Conservation (phyloP, 2,113 vertebrate genomes). For the Cottus gobio region DNA sequence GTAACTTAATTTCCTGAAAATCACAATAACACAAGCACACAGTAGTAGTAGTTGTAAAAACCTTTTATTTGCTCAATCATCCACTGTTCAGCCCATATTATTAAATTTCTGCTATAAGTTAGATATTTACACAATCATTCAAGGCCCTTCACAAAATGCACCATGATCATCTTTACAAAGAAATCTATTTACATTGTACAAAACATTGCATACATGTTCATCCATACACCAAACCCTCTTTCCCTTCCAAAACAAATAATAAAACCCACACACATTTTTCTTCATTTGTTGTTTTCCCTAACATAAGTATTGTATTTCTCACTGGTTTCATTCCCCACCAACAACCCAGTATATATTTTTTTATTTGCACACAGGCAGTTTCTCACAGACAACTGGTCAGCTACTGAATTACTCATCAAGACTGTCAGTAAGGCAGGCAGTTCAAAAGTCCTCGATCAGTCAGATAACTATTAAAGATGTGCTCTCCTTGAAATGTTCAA, state of each 20-base stretch:
- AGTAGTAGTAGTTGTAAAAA: conserved; percentile 47
- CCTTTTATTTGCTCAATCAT: conserved; percentile 61
- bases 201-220: conserved; percentile 75
- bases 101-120: conserved; percentile 78
- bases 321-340: not conserved
- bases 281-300: conserved; percentile 9
- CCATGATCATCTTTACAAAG: conserved; percentile 73
- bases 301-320: not conserved
- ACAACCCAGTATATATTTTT: not conserved
- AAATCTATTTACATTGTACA: conserved; percentile 81
- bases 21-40: not conserved
- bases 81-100: conserved; percentile 56
- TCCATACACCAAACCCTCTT: conserved; percentile 41
- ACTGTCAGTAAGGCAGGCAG: conserved; percentile 46
- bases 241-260: conserved; percentile 12
- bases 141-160: conserved; percentile 62
- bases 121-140: conserved; percentile 83
- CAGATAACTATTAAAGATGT: not conserved
- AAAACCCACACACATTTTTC: conserved; percentile 15
- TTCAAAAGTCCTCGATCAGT: conserved; percentile 4
- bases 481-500: not conserved
- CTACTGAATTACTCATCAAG: conserved; percentile 31
- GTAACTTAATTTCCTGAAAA: not conserved
- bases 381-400: conserved; percentile 68
- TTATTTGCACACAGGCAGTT: conserved; percentile 22